Evolutionary conservation across 30 jellyfish, hydroid and myxozoan species (phyloP), one percentile per base, ranked within the genome.

Genomic region (Aurelia aurita): DNA sequence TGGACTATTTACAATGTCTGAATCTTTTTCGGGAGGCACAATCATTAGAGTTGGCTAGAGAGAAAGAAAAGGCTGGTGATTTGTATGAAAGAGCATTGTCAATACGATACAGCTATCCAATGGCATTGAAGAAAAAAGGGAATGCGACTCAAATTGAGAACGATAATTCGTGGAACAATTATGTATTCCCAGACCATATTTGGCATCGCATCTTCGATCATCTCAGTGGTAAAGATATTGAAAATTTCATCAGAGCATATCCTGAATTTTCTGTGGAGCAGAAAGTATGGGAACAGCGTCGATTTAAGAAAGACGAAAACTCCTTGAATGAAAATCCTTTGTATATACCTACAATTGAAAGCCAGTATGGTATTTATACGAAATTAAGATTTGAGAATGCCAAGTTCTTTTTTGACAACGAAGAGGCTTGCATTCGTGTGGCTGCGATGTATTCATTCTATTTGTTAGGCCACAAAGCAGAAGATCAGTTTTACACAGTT

Each of bases 401-500:
- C n/a, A 15, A 23, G 16, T 86, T 86, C 85, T 84, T 86, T 26
- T 51, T 20, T 14, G 69, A 51, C 3, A 73, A 86, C 51, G 75
- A 70, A 51, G 95, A 86, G 60, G 75, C 69, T 0, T 86, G 90
- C 29, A 31, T 72, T 35, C 55, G 85, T 9, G 95, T 86, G 14
- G 87, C 87, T 31, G 96, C 96, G 25, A 75, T 87, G 91, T 77
- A 87, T 87, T 67, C 96, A 18, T 63, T 87, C 16, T 87, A 31
- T 28, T 60, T 87, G 22, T 46, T 87, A n/a, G 91, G 96, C 45
- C 85, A 87, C 47, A 25, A 60, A 15, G 87, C 58, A 4, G 79
- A 87, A n/a, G 90, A 39, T 39, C 12, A 39, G 1, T 39, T 39
- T 7, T 39, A 39, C 9, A 39, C 51, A 39, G 51, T 39, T 8